Evolutionary conservation across 2,888 invertebrate genomes (phyloP), one percentile per base, ranked within the genome.

Genomic region (Pheosia tremula): DNA sequence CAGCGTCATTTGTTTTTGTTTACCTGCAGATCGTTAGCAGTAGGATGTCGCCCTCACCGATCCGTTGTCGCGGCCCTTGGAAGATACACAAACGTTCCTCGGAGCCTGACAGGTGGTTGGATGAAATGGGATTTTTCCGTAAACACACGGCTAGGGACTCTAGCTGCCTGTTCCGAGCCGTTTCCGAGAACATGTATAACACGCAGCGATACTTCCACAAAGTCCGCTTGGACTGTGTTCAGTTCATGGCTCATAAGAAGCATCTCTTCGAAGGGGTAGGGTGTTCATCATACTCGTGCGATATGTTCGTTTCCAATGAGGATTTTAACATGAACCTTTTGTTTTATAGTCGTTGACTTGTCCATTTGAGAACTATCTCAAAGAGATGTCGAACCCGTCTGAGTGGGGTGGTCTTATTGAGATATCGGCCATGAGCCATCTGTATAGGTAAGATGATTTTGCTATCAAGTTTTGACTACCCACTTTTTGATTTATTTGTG

Each of bases 131-230:
- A 52, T 96, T 96, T 81, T 98, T 97, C 86, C 95, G 98, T 75
- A 98, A 98, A 94, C 97, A 97, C 80, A 96, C 97, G 24, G 97
- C 98, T 60, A 96, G 96, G 80, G 98, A 98, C 93, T 96, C 97
- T 59, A 97, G 97, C 65, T 98, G 97, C 83, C 93, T 98, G 57
- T 98, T 98, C 89, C 95, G 98, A 76, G 97, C 97, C 10, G 96
- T 98, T 59, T 97, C 98, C 49, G 98, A 98, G 89, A 98, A 98
- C 90, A 95, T 96, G 74, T 95, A 91, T 78, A 95, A 94, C 61
- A 95, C 94, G 38, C 95, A 98, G 90, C 90, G 96, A 70, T 96
- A 96, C 86, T 97, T 97, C 84, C 94, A 96, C 76, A 95, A 95
- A 80, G 96, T 98, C 59, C 95, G 98, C 61, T 94, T 95, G 75